Conservation (phyloP, 2,797 vertebrate genomes). For the Spea hammondii region DNA sequence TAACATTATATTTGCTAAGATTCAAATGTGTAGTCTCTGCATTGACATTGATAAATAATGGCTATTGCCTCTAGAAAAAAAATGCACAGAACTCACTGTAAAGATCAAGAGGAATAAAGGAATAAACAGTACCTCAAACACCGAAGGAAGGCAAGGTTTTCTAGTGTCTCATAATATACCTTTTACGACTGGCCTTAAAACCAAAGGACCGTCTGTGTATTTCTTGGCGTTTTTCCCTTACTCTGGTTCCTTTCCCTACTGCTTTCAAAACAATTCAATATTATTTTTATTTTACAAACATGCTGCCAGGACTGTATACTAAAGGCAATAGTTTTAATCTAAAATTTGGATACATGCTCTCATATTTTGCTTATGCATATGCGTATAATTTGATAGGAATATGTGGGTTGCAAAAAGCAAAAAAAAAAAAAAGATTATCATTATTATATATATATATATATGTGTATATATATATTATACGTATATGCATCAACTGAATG, state of each 20-base stretch:
- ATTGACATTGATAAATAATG: not conserved
- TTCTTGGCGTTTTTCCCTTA: not conserved
- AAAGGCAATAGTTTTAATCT: not conserved
- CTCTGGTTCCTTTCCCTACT: not conserved
- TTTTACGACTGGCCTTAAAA: conserved; percentile 6
- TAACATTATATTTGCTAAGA: too few species aligned
- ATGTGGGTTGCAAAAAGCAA: too few species aligned
- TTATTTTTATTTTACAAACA: not conserved
- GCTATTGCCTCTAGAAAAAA: not conserved
- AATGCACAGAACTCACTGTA: not conserved
- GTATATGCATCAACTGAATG: too few species aligned
- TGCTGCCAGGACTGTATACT: not conserved
- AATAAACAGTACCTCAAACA: not conserved
- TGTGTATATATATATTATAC: too few species aligned
- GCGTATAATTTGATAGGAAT: too few species aligned
- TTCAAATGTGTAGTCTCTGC: too few species aligned
- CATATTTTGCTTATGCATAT: too few species aligned
- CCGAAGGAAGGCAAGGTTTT: not conserved
- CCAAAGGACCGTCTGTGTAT: not conserved
- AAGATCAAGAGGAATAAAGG: not conserved
- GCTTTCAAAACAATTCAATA: not conserved
- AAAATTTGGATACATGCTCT: not conserved
- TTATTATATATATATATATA: too few species aligned
- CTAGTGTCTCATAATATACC: conserved; percentile 1
- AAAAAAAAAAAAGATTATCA: too few species aligned